These are phyloP conservation scores for Diaprepes abbreviatus DNA, from an alignment of 2,888 invertebrate genomes.

Conservation along the genomic window DNA sequence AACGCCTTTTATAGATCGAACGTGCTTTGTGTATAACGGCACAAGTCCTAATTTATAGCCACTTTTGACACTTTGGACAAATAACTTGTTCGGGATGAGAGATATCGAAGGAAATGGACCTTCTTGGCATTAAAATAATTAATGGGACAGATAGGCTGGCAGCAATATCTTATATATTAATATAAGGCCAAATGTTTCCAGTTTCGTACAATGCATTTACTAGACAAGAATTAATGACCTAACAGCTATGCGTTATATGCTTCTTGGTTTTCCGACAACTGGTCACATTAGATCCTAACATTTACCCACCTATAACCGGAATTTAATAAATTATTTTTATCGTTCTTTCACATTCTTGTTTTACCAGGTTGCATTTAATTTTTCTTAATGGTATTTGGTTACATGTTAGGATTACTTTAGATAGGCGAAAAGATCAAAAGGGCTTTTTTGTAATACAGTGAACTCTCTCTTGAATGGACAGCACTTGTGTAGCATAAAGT, in stretches of 20 bases:
- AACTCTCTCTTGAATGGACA: too few species aligned
- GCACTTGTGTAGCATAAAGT: too few species aligned
- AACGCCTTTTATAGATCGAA: conserved; percentile 38
- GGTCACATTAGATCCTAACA: conserved; percentile 29
- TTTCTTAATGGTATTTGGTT: too few species aligned
- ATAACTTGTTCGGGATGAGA: conserved; percentile 40
- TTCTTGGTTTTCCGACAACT: conserved; percentile 38
- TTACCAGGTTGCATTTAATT: too few species aligned
- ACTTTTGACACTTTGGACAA: conserved; percentile 48
- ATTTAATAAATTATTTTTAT: conserved; percentile 42
- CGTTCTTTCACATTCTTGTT: conserved; percentile 25
- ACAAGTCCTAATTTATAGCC: conserved; percentile 37
- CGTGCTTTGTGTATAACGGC: conserved; percentile 39
- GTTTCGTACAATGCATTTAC: conserved; percentile 41
- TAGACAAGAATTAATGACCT: conserved; percentile 41
- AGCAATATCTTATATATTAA: conserved; percentile 30
- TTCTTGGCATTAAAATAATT: conserved; percentile 48
- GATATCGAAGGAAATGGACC: conserved; percentile 46
- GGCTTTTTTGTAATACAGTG: too few species aligned
- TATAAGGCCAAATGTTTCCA: conserved; percentile 37
- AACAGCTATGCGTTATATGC: conserved; percentile 24
- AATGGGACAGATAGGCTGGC: conserved; percentile 37
- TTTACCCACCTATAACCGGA: conserved; percentile 31
- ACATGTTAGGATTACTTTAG: too few species aligned
- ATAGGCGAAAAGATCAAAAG: too few species aligned